Evolutionary conservation across 1,140 invertebrate genomes (phyloP), one percentile per base, ranked within the genome.

Genomic region (Helicoverpa armigera): DNA sequence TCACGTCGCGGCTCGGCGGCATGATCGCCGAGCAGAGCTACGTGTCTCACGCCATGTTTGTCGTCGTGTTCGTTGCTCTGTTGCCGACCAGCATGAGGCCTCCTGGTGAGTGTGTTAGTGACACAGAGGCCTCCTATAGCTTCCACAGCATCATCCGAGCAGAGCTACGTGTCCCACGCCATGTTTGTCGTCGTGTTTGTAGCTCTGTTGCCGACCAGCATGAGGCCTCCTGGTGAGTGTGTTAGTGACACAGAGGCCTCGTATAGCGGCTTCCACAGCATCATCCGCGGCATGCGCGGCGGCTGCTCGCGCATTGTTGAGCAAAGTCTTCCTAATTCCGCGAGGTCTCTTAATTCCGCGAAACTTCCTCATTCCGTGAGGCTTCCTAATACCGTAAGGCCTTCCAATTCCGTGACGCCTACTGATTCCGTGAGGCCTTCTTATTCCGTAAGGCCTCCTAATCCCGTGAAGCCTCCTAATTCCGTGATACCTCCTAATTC

Each of bases 11-110:
- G 11, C 82, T 86, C 7, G 78, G 69, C 13, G 85, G 81, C 0
- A 75, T 82, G 14, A 43, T 82, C 12, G 54, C 83, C 10, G 86
- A 88, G 69, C 87, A 87, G 61, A 72, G 74, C 29, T 81, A 84
- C 76, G 79, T 79, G n/a, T 85, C 89, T 10, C 86, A 87, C 79
- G 89, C 88, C 23, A 83, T 82, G 56, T 74, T 90, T 23, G 50
- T 87, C 2, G 89, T 88, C 16, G 83, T 86, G 1, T 67, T 84
- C 14, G 31, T 86, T 5, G 85, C 79, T 4, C 72, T 82, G 11
- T 60, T 85, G 60, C 86, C 83, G 18, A 61, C 69, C 75, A 77
- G 56, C 56, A 14, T 84, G n/a, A 23, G 82, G 10, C 82, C 82
- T 5, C 70, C 60, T 10, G 78, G 86, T 86, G 3, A 72, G 23